These are phyloP conservation scores for Sebastes taczanowskii DNA, from an alignment of 2,797 vertebrate genomes.

Conservation along the genomic window DNA sequence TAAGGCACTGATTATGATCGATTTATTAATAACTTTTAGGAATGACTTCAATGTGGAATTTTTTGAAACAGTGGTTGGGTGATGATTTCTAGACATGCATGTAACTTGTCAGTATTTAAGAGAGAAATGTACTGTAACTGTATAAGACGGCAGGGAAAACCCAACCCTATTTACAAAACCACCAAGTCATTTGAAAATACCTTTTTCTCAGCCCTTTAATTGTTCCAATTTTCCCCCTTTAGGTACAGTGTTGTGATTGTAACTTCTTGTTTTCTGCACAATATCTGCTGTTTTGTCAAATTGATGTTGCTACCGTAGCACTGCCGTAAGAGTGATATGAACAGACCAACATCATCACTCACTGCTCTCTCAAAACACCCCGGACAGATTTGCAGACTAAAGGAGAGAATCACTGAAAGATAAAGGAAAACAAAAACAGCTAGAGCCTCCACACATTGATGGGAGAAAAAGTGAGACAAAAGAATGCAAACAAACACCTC, in stretches of 20 bases:
- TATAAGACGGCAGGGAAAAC: background rate
- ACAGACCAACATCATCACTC: conserved; percentile 51
- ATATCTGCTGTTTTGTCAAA: background rate
- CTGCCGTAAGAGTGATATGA: conserved; percentile 11
- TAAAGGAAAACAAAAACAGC: conserved; percentile 8
- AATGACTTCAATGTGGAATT: background rate
- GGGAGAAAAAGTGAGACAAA: conserved; percentile 54
- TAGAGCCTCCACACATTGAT: conserved; percentile 14
- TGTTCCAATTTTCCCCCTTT: background rate
- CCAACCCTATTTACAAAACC: background rate
- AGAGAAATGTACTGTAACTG: background rate
- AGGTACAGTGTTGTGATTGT: background rate
- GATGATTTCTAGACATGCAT: background rate
- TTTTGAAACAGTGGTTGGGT: background rate
- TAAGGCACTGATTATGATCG: background rate
- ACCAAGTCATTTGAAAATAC: background rate
- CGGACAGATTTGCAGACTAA: conserved; percentile 41
- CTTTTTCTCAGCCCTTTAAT: background rate
- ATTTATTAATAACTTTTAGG: background rate
- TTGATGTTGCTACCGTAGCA: background rate
- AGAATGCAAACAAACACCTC: conserved; percentile 48
- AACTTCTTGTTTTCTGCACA: conserved; percentile 9
- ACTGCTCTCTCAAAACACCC: conserved; percentile 29
- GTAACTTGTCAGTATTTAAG: background rate
- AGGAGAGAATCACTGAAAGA: conserved; percentile 36